Evolutionary conservation across 2,888 invertebrate species (phyloP).

Genomic region (Aplocera efformata): DNA sequence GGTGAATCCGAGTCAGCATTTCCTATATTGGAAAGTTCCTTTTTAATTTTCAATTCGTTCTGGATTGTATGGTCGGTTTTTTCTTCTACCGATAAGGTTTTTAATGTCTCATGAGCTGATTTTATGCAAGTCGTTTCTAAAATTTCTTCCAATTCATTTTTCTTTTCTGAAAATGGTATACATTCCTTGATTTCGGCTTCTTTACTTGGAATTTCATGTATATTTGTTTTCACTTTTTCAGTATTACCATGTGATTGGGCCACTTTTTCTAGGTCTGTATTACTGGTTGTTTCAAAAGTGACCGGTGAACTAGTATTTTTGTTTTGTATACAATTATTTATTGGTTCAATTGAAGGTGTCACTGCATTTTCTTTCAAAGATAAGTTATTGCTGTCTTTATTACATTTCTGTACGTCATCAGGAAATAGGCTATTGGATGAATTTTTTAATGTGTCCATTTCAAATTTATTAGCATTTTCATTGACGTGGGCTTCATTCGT

Average conservation of each 20-base stretch:
- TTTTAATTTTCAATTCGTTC: background rate
- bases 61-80: background rate
- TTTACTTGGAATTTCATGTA: slow-evolving; percentile 3
- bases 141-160: too few species aligned
- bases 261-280: too few species aligned
- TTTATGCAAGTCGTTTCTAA: too few species aligned
- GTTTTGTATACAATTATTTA: slow-evolving; percentile 3
- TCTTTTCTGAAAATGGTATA: too few species aligned
- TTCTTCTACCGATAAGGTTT: too few species aligned
- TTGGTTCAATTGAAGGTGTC: background rate
- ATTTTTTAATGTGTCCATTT: slow-evolving; percentile 4
- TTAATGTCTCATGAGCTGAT: too few species aligned
- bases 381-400: slow-evolving; percentile 7
- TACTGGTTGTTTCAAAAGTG: too few species aligned
- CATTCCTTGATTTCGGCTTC: slow-evolving; percentile 3
- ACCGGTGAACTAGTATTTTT: slow-evolving; percentile 3
- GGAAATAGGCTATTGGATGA: slow-evolving; percentile 12
- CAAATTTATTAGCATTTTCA: slow-evolving; percentile 1
- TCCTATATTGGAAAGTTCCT: background rate
- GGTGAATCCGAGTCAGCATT: background rate
- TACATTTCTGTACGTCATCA: slow-evolving; percentile 1
- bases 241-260: too few species aligned
- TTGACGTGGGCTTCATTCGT: background rate
- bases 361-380: slow-evolving; percentile 12
- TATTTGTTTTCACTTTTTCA: too few species aligned